Conservation (phyloP, 1,140 invertebrate genomes). For the Dinoponera quadriceps region DNA sequence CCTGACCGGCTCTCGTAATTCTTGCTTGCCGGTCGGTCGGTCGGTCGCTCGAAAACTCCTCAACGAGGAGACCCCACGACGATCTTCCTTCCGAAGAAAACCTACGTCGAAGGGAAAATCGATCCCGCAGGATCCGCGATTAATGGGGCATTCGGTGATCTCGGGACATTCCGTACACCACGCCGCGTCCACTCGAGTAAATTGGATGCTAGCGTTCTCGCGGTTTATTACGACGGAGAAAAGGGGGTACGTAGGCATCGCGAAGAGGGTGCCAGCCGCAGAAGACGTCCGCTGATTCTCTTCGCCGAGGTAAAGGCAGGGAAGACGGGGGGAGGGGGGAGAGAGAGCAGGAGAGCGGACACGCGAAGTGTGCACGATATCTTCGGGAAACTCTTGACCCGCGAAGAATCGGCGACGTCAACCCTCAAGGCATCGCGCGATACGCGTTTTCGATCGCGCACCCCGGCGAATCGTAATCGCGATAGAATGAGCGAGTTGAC, state of each 20-base stretch:
- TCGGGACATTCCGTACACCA: slow-evolving; percentile 2
- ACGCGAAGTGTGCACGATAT: slow-evolving; percentile 22
- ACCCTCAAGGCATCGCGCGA: background rate
- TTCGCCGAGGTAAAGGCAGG: too few species aligned
- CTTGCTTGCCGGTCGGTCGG: too few species aligned
- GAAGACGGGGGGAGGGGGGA: slow-evolving; percentile 27
- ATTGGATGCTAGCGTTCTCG: slow-evolving; percentile 80
- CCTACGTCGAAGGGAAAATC: background rate
- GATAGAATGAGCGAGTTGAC: background rate
- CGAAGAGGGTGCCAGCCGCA: slow-evolving; percentile 82
- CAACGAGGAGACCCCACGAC: too few species aligned
- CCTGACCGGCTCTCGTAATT: too few species aligned
- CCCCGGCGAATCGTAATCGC: slow-evolving; percentile 32
- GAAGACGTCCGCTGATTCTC: slow-evolving; percentile 58
- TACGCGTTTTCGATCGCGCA: slow-evolving; percentile 2
- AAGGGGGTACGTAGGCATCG: slow-evolving; percentile 72
- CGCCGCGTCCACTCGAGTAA: slow-evolving; percentile 79
- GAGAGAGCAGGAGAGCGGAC: too few species aligned
- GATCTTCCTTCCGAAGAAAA: too few species aligned
- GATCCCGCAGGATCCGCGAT: background rate
- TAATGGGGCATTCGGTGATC: slow-evolving; percentile 26
- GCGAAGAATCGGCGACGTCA: slow-evolving; percentile 17
- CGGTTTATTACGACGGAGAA: slow-evolving; percentile 62
- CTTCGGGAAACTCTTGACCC: slow-evolving; percentile 65
- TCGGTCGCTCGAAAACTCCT: too few species aligned